Evolutionary conservation across 1,140 invertebrate species (phyloP).

Genomic region (Zaprionus kolodkinae): DNA sequence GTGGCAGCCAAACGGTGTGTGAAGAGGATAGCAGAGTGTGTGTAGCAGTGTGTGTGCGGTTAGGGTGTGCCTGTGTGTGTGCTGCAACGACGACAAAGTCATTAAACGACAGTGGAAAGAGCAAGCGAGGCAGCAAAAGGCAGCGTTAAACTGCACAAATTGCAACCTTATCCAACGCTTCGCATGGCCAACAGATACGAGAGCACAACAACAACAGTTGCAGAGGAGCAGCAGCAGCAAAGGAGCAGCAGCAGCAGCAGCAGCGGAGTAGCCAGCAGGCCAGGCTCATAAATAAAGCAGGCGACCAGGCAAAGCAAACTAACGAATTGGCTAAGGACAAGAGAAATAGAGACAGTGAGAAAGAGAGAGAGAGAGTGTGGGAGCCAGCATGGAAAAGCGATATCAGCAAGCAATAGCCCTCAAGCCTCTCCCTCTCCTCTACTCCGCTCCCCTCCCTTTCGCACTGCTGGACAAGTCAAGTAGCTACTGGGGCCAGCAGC

Average conservation of each 20-base stretch:
- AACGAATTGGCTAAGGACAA: constrained; percentile 48
- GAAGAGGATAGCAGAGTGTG: constrained; percentile 21
- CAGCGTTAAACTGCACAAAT: constrained; percentile 82
- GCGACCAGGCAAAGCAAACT: constrained; percentile 10
- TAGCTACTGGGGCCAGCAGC: constrained; percentile 13
- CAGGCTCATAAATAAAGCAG: constrained; percentile 72
- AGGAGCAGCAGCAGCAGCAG: constrained; percentile 30
- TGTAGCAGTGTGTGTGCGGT: not conserved
- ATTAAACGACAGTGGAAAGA: constrained; percentile 69
- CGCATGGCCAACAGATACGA: constrained; percentile 21
- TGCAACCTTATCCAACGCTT: constrained; percentile 71
- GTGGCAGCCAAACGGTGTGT: constrained; percentile 17
- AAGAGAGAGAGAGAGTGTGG: too few relatives aligned
- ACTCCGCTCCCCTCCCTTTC: not conserved
- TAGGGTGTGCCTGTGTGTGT: constrained; percentile 12
- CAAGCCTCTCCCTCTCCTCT: too few relatives aligned
- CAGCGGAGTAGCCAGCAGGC: constrained; percentile 32
- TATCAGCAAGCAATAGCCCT: constrained; percentile 32
- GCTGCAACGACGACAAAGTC: constrained; percentile 72
- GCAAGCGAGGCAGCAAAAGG: constrained; percentile 64
- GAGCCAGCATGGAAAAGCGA: constrained; percentile 67
- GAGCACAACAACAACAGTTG: constrained; percentile 17
- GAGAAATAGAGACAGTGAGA: not conserved
- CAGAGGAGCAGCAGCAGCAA: constrained; percentile 22
- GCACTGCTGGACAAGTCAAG: constrained; percentile 36